Percentiles rank a stretch among this genome's conserved stretches.
These are phyloP conservation scores for Pyrrhopygopsis socrates DNA, from an alignment of 2,888 invertebrate species.

Conservation along the genomic window DNA sequence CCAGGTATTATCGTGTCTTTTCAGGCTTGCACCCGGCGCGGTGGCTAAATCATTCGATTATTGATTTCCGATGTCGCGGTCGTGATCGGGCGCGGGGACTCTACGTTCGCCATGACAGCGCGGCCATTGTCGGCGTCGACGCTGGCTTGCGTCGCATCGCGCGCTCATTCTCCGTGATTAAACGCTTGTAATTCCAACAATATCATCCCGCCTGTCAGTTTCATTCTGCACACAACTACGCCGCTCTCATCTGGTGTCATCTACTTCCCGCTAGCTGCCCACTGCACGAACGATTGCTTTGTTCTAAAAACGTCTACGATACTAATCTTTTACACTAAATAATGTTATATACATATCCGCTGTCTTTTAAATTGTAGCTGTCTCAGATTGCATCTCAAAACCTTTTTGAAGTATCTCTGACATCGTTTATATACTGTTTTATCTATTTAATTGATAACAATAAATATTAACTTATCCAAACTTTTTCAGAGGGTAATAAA, in stretches of 20 bases:
- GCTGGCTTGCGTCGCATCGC: slow-evolving; percentile 89
- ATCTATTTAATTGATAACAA: not conserved
- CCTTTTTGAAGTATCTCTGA: slow-evolving; percentile 9
- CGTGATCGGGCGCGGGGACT: slow-evolving; percentile 93
- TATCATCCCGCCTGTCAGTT: slow-evolving; percentile 93
- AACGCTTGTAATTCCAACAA: slow-evolving; percentile 95
- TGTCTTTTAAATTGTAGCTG: slow-evolving; percentile 33
- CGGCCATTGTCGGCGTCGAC: slow-evolving; percentile 92
- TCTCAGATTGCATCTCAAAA: slow-evolving; percentile 23
- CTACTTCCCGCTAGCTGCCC: slow-evolving; percentile 85
- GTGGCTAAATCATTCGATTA: slow-evolving; percentile 95
- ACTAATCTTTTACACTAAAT: slow-evolving; percentile 53
- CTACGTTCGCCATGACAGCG: slow-evolving; percentile 93
- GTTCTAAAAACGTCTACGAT: slow-evolving; percentile 75
- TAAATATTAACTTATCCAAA: slow-evolving; percentile 22
- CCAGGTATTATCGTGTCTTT: slow-evolving; percentile 94
- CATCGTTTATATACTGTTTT: slow-evolving; percentile 6
- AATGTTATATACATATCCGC: slow-evolving; percentile 52
- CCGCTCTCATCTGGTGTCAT: slow-evolving; percentile 90
- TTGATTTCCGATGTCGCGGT: slow-evolving; percentile 95
- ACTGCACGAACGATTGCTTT: slow-evolving; percentile 87
- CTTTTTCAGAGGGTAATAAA: slow-evolving; percentile 16
- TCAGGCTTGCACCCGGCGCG: slow-evolving; percentile 95
- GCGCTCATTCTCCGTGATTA: slow-evolving; percentile 93
- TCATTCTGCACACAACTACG: slow-evolving; percentile 90